Evolutionary conservation across 1,140 invertebrate genomes (phyloP).

Genomic region (Drosophila bifasciata): DNA sequence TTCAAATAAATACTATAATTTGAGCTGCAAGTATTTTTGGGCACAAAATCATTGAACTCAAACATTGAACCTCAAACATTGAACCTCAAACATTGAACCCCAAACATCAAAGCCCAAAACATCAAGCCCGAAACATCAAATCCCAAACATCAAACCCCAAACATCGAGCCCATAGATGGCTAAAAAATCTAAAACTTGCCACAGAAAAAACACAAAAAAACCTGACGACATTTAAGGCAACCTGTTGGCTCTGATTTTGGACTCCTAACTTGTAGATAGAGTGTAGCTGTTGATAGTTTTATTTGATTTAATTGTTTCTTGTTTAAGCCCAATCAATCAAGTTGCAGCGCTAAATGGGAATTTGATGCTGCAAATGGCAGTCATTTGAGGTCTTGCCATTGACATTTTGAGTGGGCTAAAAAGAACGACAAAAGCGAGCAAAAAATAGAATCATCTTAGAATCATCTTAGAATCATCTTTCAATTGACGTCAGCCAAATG

Average conservation of each 20-base stretch:
- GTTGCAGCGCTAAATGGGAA: constrained; percentile 27
- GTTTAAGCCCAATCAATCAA: constrained; percentile 23
- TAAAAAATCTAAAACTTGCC: constrained; percentile 14
- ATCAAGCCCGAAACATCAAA: too few species aligned
- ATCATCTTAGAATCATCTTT: constrained; percentile 28
- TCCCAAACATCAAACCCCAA: constrained; percentile 56
- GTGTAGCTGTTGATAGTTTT: background rate
- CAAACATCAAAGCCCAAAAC: constrained; percentile 54
- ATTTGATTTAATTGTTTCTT: constrained; percentile 42
- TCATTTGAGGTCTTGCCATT: constrained; percentile 16
- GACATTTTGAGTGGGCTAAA: constrained; percentile 27
- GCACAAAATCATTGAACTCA: constrained; percentile 64
- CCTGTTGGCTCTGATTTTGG: constrained; percentile 60
- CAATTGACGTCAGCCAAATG: constrained; percentile 32
- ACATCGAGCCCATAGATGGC: constrained; percentile 3
- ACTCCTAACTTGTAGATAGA: constrained; percentile 10
- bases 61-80: constrained; percentile 60
- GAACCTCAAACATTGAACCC: too few species aligned
- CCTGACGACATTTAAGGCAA: constrained; percentile 57
- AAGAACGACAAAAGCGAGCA: background rate
- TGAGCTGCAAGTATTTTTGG: constrained; percentile 17
- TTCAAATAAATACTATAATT: background rate
- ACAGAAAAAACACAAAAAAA: constrained; percentile 6
- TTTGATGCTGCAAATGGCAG: constrained; percentile 26
- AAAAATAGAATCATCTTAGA: constrained; percentile 13